Evolutionary conservation across 1,140 invertebrate genomes (phyloP).

Genomic region (Theocolax elegans): DNA sequence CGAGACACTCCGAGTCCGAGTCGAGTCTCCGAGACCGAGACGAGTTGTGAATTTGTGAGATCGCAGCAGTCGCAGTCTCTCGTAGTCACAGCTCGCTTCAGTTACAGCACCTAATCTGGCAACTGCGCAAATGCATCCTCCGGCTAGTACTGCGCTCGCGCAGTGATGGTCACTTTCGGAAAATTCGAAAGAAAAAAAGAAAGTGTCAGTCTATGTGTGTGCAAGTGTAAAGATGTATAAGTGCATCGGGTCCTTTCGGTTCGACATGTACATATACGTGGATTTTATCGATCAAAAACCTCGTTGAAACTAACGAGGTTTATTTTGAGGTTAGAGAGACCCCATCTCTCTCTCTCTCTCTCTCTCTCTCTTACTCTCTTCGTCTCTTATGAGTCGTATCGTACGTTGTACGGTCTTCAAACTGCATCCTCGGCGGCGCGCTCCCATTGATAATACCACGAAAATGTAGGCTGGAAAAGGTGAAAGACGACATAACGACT

Average conservation of each 20-base stretch:
- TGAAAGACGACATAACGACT: neutral
- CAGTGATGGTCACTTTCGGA: neutral
- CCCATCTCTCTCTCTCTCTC: no score
- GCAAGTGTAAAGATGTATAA: no score
- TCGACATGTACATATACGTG: no score
- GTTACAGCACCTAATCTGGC: no score
- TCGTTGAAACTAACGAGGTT: constrained; percentile 6
- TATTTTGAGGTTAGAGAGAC: constrained; percentile 25
- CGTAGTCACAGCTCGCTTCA: neutral
- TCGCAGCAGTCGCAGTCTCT: neutral
- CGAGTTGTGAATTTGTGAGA: no score
- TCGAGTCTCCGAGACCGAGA: no score
- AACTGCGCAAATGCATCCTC: constrained; percentile 21
- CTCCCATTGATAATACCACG: neutral
- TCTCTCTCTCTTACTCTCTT: no score
- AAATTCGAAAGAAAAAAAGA: constrained; percentile 14
- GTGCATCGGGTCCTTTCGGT: no score
- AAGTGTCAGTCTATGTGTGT: neutral
- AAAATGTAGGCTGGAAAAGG: constrained; percentile 6
- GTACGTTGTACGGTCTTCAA: neutral
- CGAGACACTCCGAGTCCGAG: no score
- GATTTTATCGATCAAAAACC: constrained; percentile 32
- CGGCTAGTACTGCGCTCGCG: neutral
- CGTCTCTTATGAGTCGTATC: neutral
- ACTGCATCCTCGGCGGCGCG: constrained; percentile 37